These are phyloP conservation scores for Dermatemys mawii DNA, from an alignment of 2,113 vertebrate genomes.

Conservation along the genomic window DNA sequence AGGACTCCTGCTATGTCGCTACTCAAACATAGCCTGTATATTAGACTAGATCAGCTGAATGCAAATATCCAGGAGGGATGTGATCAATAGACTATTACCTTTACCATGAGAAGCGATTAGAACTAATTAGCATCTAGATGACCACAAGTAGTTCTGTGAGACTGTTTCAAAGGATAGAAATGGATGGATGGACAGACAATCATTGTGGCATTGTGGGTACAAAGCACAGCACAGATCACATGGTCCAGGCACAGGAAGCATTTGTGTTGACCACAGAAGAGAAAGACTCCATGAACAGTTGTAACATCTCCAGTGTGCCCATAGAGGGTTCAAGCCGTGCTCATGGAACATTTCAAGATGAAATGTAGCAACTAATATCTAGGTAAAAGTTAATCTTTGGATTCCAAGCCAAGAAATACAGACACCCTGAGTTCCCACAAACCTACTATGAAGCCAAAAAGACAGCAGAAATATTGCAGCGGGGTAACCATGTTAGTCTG, in stretches of 20 bases:
- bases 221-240: background rate
- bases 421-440: background rate
- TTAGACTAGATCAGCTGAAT: background rate
- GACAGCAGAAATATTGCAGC: too few relatives aligned
- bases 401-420: background rate
- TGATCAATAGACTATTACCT: background rate
- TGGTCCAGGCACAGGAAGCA: background rate
- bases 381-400: background rate
- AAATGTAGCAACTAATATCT: background rate
- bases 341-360: background rate
- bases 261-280: background rate
- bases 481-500: too few relatives aligned
- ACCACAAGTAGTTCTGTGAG: background rate
- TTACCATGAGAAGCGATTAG: background rate
- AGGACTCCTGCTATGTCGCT: background rate
- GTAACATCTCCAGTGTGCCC: background rate
- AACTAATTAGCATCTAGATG: background rate
- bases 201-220: background rate
- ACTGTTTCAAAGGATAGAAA: background rate
- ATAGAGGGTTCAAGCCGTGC: background rate
- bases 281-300: background rate
- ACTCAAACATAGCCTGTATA: background rate
- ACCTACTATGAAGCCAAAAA: background rate
- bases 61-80: background rate
- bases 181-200: background rate